These are phyloP conservation scores for Phenganax marumi DNA, from an alignment of 92 coral and sea anemone species.

Conservation along the genomic window DNA sequence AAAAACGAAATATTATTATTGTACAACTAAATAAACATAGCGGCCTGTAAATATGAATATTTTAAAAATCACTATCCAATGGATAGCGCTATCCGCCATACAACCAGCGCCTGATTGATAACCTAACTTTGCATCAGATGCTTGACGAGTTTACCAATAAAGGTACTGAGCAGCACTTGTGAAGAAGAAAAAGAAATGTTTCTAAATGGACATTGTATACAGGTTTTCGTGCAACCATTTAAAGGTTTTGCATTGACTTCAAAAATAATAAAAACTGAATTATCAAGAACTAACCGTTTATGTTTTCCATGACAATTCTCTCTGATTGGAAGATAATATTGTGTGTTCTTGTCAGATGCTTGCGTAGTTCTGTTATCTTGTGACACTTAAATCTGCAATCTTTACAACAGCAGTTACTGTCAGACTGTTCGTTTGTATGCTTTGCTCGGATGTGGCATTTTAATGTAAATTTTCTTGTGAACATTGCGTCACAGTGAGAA, in stretches of 20 bases:
- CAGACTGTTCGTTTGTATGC: neutral
- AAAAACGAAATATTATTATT: neutral
- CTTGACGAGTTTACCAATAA: no score
- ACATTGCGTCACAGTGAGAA: neutral
- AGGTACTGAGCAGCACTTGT: no score
- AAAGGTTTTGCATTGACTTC: neutral
- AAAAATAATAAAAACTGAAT: neutral
- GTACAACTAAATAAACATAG: neutral
- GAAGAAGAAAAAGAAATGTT: no score
- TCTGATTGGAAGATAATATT: neutral
- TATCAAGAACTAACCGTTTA: neutral
- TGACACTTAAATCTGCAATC: slow-evolving; percentile 35
- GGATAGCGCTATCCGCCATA: neutral
- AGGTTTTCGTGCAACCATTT: neutral
- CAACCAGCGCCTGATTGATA: no score
- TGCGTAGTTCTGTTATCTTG: slow-evolving; percentile 4
- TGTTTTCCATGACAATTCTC: neutral
- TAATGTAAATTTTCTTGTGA: neutral
- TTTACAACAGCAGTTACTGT: slow-evolving; percentile 13
- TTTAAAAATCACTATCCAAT: neutral
- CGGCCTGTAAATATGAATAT: neutral
- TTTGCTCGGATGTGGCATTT: slow-evolving; percentile 12
- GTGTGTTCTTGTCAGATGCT: neutral
- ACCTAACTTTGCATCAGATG: no score
- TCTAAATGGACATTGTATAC: neutral